Percentiles rank a stretch among this genome's conserved stretches.
These are phyloP conservation scores for Periophthalmodon schlosseri DNA, from an alignment of 2,113 vertebrate genomes.

Conservation along the genomic window DNA sequence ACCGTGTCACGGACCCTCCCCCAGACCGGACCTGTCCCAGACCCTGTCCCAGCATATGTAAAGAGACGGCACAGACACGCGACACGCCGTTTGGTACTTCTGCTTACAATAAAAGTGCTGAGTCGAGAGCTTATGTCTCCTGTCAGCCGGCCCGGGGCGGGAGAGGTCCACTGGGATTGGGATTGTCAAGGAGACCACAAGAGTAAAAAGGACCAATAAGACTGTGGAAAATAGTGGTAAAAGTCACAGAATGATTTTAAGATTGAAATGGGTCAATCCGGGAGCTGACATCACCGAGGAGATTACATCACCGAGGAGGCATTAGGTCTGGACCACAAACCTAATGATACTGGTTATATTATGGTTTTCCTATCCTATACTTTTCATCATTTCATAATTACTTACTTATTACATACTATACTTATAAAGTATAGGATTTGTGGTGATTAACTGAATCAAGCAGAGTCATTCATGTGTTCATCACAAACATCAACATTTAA, in stretches of 20 bases:
- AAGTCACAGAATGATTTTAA: not conserved
- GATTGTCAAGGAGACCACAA: not conserved
- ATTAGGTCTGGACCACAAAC: no score
- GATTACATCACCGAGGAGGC: no score
- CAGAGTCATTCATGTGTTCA: not conserved
- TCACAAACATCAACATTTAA: slow-evolving; percentile 12
- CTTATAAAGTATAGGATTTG: no score
- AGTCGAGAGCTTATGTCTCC: slow-evolving; percentile 15
- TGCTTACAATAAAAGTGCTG: slow-evolving; percentile 21
- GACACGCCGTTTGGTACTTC: not conserved
- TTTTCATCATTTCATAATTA: no score
- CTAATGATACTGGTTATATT: no score
- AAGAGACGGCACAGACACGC: slow-evolving; percentile 17
- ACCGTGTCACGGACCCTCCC: no score
- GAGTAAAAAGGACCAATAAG: not conserved
- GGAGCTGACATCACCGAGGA: no score
- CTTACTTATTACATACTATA: no score
- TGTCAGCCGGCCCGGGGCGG: slow-evolving; percentile 8
- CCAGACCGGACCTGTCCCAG: not conserved
- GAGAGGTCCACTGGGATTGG: slow-evolving; percentile 17
- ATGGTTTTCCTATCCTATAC: no score
- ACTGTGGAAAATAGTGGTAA: not conserved
- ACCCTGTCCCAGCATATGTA: slow-evolving; percentile 13
- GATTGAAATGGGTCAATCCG: not conserved
- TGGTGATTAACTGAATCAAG: no score